Base-by-base conservation (phyloP, 2,797 vertebrate genomes). In the Euthynnus affinis region DNA sequence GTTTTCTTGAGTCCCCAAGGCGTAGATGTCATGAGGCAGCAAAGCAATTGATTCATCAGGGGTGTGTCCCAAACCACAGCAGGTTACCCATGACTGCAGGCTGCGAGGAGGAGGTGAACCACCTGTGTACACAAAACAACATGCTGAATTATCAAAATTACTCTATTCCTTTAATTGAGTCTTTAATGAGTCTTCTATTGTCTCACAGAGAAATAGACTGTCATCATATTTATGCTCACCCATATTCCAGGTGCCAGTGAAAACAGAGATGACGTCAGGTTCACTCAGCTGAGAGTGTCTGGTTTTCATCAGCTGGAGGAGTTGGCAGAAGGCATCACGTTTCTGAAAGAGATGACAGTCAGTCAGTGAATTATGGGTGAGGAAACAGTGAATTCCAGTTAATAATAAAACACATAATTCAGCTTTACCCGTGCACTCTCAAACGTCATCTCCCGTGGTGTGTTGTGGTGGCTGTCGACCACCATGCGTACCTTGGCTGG, bases 191-290 rank as follows among this genome's bases (percentile, higher is more conserved):
- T 66, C 2, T 23, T 52, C 8, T 71, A 52, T 61, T 52, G 27
- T n/a, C 37, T 49, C 64, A 37, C 32, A n/a, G 59, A 58, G 6
- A 20, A 66, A 72, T 34, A 52, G n/a, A 29, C 17, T 4, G 13
- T 58, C 46, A 37, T n/a, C 52, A 46, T 18, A 32, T 49, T 42
- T 14, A 15, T 32, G 27, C 13, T 93, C 94, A 97, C 96, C 96
- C 96, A 97, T 96, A 79, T 97, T 96, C 96, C 96, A 96, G 49
- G 95, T 96, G 77, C 96, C 96, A 58, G 96, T 93, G 73, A 96
- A 97, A 73, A 97, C 91, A 29, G 96, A 97, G 81, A 96, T 81
- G 80, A 94, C 10, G 5, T 96, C 96, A 12, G 95, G 95, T 68
- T 96, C 94, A 20, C 76, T 90, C 56, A 90, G 92, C 62, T 94